A percentile compares a stretch with the other conserved stretches of the same genome.
Evolutionary conservation across 2,888 invertebrate species (phyloP).

Genomic region (Plagodis dolabraria): DNA sequence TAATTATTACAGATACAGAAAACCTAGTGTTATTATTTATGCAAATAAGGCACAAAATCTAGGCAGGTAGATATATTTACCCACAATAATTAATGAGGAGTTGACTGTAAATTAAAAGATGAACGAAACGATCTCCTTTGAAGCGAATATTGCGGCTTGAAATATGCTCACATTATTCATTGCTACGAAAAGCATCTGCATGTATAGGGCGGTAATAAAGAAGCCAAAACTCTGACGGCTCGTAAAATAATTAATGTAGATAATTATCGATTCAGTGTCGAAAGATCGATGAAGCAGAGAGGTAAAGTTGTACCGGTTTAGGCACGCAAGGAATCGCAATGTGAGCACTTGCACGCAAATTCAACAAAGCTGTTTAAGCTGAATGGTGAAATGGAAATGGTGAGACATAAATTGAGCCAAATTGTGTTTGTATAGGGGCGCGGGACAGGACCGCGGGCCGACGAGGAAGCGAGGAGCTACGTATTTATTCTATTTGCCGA

Average conservation of each 20-base stretch:
- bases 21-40: too few relatives aligned
- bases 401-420: constrained; percentile 70
- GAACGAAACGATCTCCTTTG: neutral
- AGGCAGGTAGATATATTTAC: too few relatives aligned
- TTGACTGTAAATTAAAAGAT: neutral
- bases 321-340: constrained; percentile 49
- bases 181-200: constrained; percentile 24
- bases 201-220: constrained; percentile 40
- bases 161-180: constrained; percentile 39
- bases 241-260: constrained; percentile 55
- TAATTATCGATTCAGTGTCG: constrained; percentile 55
- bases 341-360: constrained; percentile 44
- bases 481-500: constrained; percentile 82
- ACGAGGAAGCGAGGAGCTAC: constrained; percentile 58
- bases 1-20: too few relatives aligned
- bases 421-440: constrained; percentile 73
- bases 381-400: constrained; percentile 46
- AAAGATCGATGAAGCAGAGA: constrained; percentile 53
- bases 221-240: constrained; percentile 46
- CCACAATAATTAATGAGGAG: too few relatives aligned
- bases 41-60: too few relatives aligned
- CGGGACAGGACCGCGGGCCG: constrained; percentile 52
- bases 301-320: constrained; percentile 52
- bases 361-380: constrained; percentile 47
- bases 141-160: neutral